These are phyloP conservation scores for Pantherophis vulpinus DNA, from an alignment of 2,797 vertebrate genomes.

Conservation along the genomic window DNA sequence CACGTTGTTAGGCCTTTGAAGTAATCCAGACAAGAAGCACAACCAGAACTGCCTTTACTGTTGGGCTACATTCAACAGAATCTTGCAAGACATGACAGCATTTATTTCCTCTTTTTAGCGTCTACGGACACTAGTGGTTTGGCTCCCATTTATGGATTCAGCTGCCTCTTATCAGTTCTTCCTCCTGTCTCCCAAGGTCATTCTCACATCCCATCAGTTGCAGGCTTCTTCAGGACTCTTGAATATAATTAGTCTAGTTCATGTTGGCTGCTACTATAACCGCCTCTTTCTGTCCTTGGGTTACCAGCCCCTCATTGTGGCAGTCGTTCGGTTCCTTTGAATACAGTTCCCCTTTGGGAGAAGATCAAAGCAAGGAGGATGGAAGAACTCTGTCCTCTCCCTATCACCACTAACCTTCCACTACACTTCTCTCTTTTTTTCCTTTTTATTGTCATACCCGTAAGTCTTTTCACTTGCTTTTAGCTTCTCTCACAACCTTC, in stretches of 20 bases:
- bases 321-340: neutral
- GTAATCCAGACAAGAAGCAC: neutral
- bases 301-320: neutral
- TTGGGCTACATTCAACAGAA: neutral
- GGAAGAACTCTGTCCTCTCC: neutral
- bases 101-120: neutral
- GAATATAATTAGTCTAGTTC: neutral
- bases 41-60: neutral
- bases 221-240: neutral
- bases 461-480: neutral
- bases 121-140: neutral
- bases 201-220: neutral
- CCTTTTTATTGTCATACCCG: neutral
- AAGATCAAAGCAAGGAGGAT: neutral
- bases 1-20: neutral
- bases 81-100: neutral
- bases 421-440: neutral
- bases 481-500: neutral
- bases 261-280: neutral
- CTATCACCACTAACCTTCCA: neutral
- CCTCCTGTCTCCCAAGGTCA: neutral
- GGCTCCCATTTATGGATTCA: neutral
- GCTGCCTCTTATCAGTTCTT: neutral
- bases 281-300: neutral
- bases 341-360: neutral